Percentiles rank a stretch among this genome's conserved stretches.
phyloP scores from a whole-genome alignment of 2,113 vertebrate genomes.

The Apaloderma vittatum region DNA sequence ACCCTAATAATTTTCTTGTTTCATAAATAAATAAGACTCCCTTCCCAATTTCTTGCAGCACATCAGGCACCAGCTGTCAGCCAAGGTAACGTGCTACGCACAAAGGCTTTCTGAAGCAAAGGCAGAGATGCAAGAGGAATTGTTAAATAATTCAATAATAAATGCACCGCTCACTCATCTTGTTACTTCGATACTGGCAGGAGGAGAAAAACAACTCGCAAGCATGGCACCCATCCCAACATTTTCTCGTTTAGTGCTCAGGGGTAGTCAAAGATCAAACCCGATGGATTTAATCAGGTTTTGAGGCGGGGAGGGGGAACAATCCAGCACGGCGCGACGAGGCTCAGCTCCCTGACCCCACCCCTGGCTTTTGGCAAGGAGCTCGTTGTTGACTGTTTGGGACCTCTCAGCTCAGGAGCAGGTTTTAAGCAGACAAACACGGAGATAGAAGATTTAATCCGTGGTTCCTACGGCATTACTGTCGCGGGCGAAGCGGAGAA shows the following conservation, averaged over 20 bases:
- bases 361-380: slow-evolving; percentile 7
- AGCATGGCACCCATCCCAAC: not conserved
- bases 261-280: not conserved
- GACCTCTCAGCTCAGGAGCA: not conserved
- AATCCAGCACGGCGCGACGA: rapidly evolving
- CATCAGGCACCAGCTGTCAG: slow-evolving; percentile 8
- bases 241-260: not conserved
- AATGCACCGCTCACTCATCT: not conserved
- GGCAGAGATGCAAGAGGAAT: not conserved
- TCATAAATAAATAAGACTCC: not conserved
- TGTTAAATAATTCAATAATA: slow-evolving; percentile 69
- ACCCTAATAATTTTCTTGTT: not conserved
- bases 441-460: slow-evolving; percentile 8
- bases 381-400: not conserved
- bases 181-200: not conserved
- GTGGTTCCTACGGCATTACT: not conserved
- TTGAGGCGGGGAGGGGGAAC: not conserved
- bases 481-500: not conserved
- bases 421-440: not conserved
- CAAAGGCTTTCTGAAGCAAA: slow-evolving; percentile 14
- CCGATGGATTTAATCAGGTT: not conserved
- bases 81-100: not conserved
- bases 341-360: not conserved
- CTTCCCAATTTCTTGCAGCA: not conserved
- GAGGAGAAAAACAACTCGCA: not conserved